Conservation (phyloP, 2,113 vertebrate species). For the Fregetta grallaria region DNA sequence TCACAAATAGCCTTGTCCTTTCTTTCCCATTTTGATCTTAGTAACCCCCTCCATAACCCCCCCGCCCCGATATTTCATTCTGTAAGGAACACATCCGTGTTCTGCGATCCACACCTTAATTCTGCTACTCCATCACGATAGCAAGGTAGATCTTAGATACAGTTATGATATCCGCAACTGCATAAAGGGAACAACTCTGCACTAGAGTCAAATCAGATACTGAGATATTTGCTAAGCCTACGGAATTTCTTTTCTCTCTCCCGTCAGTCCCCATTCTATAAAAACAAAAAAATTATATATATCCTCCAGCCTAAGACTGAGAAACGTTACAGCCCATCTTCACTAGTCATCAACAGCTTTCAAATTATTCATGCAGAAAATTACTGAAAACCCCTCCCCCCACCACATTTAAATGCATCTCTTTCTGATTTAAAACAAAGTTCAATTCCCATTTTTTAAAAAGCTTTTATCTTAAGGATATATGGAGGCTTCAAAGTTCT, state of each 20-base stretch:
- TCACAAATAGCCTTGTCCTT: neutral
- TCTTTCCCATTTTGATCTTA: neutral
- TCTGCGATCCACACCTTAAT: neutral
- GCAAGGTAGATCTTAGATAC: neutral
- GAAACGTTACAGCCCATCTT: neutral
- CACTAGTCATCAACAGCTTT: constrained; percentile 17
- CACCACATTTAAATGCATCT: constrained; percentile 42
- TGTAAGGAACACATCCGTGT: neutral
- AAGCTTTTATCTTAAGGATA: constrained; percentile 74
- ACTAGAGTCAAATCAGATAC: neutral
- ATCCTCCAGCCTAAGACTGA: neutral
- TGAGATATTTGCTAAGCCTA: neutral
- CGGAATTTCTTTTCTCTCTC: neutral
- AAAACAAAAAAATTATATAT: neutral
- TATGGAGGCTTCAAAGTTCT: constrained; percentile 59
- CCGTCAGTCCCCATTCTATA: neutral
- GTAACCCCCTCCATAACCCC: accelerated
- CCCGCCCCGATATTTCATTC: accelerated
- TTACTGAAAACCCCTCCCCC: constrained; percentile 29
- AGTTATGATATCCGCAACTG: neutral
- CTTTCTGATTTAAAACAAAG: constrained; percentile 65
- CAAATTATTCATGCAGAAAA: constrained; percentile 67
- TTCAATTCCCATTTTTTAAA: constrained; percentile 43
- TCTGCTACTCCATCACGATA: neutral
- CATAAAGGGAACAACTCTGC: neutral